Percentiles rank a stretch among this genome's conserved stretches.
Conservation (phyloP, 2,888 invertebrate genomes). For the Nymphalis c-album region DNA sequence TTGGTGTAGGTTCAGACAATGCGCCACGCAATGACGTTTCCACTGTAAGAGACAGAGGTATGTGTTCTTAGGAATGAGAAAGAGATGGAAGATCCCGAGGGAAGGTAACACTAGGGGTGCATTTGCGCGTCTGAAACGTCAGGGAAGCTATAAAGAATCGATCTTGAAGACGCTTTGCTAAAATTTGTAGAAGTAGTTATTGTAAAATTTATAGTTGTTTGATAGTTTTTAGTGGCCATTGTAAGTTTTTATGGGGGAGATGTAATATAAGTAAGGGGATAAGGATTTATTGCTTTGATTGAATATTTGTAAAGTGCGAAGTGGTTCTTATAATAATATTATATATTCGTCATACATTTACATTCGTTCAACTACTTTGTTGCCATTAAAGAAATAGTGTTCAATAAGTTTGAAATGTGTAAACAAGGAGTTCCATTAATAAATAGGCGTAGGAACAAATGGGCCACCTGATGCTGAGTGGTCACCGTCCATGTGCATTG, state of each 20-base stretch:
- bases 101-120: conserved; percentile 69
- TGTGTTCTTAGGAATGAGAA: conserved; percentile 46
- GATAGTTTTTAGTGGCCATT: conserved; percentile 14
- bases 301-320: not conserved
- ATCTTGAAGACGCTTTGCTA: conserved; percentile 66
- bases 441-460: too few relatives aligned
- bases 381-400: too few relatives aligned
- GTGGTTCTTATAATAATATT: not conserved
- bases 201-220: conserved; percentile 13
- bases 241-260: not conserved
- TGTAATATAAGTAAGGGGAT: not conserved
- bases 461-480: too few relatives aligned
- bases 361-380: too few relatives aligned
- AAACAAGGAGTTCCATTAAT: too few relatives aligned
- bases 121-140: conserved; percentile 63
- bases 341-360: too few relatives aligned
- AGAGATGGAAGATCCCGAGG: conserved; percentile 54
- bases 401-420: too few relatives aligned
- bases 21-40: conserved; percentile 80
- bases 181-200: conserved; percentile 37
- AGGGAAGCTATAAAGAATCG: conserved; percentile 72
- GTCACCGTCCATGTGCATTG: too few relatives aligned
- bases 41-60: conserved; percentile 56
- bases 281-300: not conserved
- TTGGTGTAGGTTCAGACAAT: conserved; percentile 60